Base-by-base conservation (phyloP, 2,797 vertebrate species). In the Karalla daura region DNA sequence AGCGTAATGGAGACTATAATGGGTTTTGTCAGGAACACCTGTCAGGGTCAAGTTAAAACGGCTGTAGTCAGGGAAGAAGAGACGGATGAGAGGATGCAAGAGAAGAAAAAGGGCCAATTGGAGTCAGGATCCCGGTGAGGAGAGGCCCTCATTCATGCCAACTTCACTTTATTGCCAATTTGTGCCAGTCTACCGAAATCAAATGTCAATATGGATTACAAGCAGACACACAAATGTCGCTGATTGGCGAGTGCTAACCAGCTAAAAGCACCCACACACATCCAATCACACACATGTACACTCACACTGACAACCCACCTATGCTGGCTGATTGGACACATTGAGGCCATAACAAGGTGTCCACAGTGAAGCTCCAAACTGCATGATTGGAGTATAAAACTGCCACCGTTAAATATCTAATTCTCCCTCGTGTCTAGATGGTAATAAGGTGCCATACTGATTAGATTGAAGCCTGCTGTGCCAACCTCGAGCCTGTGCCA, bases 11-110 rank as follows among this genome's bases (percentile, higher is more conserved):
- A 90, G 84, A 88, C 50, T 80, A 76, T 93, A 92, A 93, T 91
- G 84, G 86, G 83, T 92, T 90, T 92, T 92, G 92, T 92, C 93
- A 89, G 91, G 76, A 91, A 89, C 89, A 89, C 89, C 90, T 92
- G 91, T 92, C 88, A 86, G 86, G 90, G 88, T 87, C 79, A 74
- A 73, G 83, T 83, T 85, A 84, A 86, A 91, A 89, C 41, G 47
- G 65, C 54, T 77, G 63, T 0, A 7, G 76, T 41, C 58, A 74
- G 62, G 67, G 58, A 68, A 68, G 25, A 69, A 53, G 55, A 73
- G 80, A 78, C 75, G 75, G 73, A 78, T 54, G 56, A 76, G 72
- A 53, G 45, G 70, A 66, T 63, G 71, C 52, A 21, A 81, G 67
- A 71, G 76, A 51, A 68, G 74, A 39, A 64, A 44, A 51, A 55